Evolutionary conservation across 2,113 vertebrate species (phyloP).

Genomic region (Cyphomyrus plagiostoma): DNA sequence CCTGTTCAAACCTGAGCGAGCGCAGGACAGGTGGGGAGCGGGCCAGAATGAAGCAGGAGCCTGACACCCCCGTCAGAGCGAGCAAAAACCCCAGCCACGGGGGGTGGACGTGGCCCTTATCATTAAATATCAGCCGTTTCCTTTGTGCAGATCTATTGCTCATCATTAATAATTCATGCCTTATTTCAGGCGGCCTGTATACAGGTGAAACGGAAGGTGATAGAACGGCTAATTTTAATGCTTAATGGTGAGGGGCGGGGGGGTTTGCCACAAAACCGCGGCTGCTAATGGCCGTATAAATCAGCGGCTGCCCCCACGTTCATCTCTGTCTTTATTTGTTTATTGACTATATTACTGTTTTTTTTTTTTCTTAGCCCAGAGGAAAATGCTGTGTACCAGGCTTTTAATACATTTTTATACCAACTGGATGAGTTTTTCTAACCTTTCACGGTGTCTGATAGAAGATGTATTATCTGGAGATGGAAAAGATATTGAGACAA

Average conservation of each 20-base stretch:
- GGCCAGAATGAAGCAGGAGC: not conserved
- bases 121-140: slow-evolving; percentile 91
- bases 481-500: not conserved
- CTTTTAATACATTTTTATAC: slow-evolving; percentile 38
- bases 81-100: slow-evolving; percentile 55
- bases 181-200: slow-evolving; percentile 97
- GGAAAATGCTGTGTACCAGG: slow-evolving; percentile 50
- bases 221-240: slow-evolving; percentile 78
- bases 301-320: slow-evolving; percentile 39
- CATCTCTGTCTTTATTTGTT: slow-evolving; percentile 52
- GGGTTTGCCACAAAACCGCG: slow-evolving; percentile 49
- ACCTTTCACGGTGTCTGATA: not conserved
- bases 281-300: slow-evolving; percentile 51
- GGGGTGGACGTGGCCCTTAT: slow-evolving; percentile 78
- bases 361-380: slow-evolving; percentile 47
- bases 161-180: slow-evolving; percentile 99
- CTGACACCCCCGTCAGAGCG: slow-evolving; percentile 51
- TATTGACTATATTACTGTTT: slow-evolving; percentile 54
- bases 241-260: slow-evolving; percentile 76
- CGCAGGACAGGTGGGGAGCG: slow-evolving; percentile 32
- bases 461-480: not conserved
- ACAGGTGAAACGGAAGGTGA: slow-evolving; percentile 89
- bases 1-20: slow-evolving; percentile 32
- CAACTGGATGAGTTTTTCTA: not conserved
- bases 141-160: slow-evolving; percentile 92